These are phyloP conservation scores for Yponomeuta malinellus DNA, from an alignment of 2,888 invertebrate genomes.

Conservation along the genomic window DNA sequence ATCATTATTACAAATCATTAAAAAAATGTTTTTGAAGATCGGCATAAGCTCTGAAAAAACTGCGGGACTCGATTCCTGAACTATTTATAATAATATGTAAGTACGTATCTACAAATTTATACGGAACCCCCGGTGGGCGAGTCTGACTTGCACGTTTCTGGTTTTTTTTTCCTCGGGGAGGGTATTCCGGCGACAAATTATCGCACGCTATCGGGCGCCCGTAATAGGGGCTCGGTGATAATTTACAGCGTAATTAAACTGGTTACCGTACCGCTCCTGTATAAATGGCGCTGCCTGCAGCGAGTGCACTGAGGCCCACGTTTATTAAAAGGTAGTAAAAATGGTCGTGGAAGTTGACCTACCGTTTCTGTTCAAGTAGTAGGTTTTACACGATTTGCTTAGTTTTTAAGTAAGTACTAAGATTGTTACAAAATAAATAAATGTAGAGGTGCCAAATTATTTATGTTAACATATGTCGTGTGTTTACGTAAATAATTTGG, in stretches of 20 bases:
- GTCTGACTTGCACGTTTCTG: no score
- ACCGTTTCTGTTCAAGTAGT: no score
- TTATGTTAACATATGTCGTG: not conserved
- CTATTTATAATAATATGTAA: no score
- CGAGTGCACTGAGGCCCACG: not conserved
- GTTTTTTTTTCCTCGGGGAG: not conserved
- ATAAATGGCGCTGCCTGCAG: constrained; percentile 1
- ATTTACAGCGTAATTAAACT: constrained; percentile 39
- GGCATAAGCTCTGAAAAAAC: no score
- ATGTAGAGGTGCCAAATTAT: not conserved
- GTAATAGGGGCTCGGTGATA: constrained; percentile 26
- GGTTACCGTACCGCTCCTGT: constrained; percentile 31
- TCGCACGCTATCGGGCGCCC: constrained; percentile 25
- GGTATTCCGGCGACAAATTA: constrained; percentile 13
- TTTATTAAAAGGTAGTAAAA: not conserved
- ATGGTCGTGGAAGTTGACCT: not conserved
- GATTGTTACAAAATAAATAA: no score
- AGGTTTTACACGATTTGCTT: no score
- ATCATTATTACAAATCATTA: no score
- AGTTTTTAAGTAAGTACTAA: no score
- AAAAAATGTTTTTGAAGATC: no score
- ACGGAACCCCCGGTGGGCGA: no score
- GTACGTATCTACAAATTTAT: no score
- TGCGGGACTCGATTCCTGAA: no score
- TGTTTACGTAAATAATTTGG: not conserved